These are phyloP conservation scores for Numenius arquata DNA, from an alignment of 2,113 vertebrate species.

Conservation along the genomic window DNA sequence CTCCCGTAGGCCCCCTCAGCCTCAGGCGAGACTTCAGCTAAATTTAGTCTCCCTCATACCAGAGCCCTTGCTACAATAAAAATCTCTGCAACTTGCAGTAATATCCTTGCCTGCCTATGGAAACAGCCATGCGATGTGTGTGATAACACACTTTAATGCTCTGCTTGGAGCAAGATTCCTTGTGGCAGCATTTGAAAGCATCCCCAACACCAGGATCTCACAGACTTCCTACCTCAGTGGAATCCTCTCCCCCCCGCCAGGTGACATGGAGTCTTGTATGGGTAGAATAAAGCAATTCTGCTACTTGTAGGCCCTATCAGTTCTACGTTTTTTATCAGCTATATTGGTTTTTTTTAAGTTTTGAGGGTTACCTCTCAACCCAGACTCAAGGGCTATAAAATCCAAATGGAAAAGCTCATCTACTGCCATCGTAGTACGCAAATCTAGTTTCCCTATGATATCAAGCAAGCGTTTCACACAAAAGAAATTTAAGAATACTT, in stretches of 20 bases:
- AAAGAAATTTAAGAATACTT: not conserved
- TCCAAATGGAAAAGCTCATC: not conserved
- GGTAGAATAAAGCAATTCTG: not conserved
- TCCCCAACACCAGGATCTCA: not conserved
- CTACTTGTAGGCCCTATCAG: not conserved
- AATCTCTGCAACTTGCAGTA: not conserved
- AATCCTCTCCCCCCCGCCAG: not conserved
- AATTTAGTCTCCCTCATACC: not conserved
- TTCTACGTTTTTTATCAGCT: not conserved
- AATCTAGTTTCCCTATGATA: not conserved
- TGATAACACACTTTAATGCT: rapidly evolving
- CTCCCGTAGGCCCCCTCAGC: not conserved
- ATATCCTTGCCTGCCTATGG: not conserved
- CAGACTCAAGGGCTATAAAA: not conserved
- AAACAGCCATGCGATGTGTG: not conserved
- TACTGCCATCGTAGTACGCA: not conserved
- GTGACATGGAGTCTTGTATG: not conserved
- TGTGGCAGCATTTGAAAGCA: not conserved
- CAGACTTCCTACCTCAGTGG: not conserved
- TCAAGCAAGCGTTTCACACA: not conserved
- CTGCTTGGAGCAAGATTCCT: not conserved
- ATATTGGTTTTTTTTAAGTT: not conserved
- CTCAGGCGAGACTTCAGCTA: not conserved
- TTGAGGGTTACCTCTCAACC: not conserved
- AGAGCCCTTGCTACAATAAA: not conserved